Evolutionary conservation across 2,113 vertebrate species (phyloP), one percentile per base, ranked within the genome.

Genomic region (Anthoscopus minutus): DNA sequence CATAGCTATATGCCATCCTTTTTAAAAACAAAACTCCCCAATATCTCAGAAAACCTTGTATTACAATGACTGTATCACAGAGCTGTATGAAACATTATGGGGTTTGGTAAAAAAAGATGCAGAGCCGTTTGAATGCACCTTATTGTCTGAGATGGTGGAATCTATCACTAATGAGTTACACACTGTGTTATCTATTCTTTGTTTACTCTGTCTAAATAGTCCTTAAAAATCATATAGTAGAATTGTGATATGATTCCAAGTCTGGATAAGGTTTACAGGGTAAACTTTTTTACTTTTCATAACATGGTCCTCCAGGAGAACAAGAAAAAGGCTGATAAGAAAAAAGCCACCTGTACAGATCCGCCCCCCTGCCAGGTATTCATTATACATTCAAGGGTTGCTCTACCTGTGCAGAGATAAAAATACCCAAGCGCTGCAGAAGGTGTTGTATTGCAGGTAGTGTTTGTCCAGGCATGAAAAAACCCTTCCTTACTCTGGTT

Each of bases 371-470:
- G 10, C 21, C 10, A 25, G 44, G 13, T 54, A 19, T 58, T 90
- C 47, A 35, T 91, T 91, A 35, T 42, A 42, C 19, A 70, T 92
- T 81, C 84, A 79, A 78, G 33, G 19, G 42, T 25, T 71, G 33
- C 15, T 81, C 61, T 89, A 84, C 70, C 87, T 91, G 44, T 79
- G 50, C 78, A 76, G 70, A 60, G 74, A 85, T 80, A 93, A 89
- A 95, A 94, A 91, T 76, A 93, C 25, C 62, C 18, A 72, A 89
- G n/a, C 81, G 38, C 72, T 88, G 91, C 80, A 91, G 85, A 93
- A 71, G 92, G 23, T 87, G 56, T 77, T 88, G 23, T 71, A 62
- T 33, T 89, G 84, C 87, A 89, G 89, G 73, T 87, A n/a, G 23
- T 56, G 66, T 56, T 89, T 8, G 6, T 51, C 33, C 45, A 85